Evolutionary conservation across 1,140 invertebrate species (phyloP).

Genomic region (Trichomalopsis sarcophagae): DNA sequence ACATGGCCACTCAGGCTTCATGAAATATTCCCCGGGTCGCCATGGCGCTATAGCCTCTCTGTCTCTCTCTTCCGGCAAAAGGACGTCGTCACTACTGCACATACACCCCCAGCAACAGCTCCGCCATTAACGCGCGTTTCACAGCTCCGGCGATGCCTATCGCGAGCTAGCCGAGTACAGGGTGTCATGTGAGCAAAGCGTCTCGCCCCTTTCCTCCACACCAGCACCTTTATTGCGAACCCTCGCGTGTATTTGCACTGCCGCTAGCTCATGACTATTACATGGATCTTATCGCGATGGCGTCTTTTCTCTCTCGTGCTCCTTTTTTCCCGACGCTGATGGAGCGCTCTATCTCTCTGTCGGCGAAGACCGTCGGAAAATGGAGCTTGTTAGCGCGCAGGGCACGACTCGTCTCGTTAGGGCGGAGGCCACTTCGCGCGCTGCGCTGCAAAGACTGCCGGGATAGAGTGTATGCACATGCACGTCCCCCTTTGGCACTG

Average conservation of each 20-base stretch:
- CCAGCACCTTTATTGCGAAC: neutral
- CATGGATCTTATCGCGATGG: neutral
- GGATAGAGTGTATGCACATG: neutral
- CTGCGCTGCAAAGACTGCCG: neutral
- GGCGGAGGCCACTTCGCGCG: constrained; percentile 34
- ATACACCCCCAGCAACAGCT: constrained; percentile 61
- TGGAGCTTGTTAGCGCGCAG: constrained; percentile 60
- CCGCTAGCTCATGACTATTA: constrained; percentile 34
- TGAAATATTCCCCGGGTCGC: constrained; percentile 63
- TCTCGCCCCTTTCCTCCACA: neutral
- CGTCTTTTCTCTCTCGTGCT: neutral
- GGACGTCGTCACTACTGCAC: neutral
- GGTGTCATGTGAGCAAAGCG: constrained; percentile 45
- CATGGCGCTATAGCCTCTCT: neutral
- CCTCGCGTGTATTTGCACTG: constrained; percentile 5
- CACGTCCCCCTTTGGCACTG: constrained; percentile 25
- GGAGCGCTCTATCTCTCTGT: neutral
- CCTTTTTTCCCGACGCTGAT: neutral
- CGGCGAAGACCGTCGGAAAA: constrained; percentile 52
- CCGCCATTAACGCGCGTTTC: constrained; percentile 49
- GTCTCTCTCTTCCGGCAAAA: neutral
- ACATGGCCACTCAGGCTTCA: constrained; percentile 44
- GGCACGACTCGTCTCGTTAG: constrained; percentile 36
- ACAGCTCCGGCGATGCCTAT: constrained; percentile 46
- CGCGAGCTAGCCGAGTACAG: neutral